Evolutionary conservation across 2,113 vertebrate species (phyloP).

Genomic region (Calidris pugnax): DNA sequence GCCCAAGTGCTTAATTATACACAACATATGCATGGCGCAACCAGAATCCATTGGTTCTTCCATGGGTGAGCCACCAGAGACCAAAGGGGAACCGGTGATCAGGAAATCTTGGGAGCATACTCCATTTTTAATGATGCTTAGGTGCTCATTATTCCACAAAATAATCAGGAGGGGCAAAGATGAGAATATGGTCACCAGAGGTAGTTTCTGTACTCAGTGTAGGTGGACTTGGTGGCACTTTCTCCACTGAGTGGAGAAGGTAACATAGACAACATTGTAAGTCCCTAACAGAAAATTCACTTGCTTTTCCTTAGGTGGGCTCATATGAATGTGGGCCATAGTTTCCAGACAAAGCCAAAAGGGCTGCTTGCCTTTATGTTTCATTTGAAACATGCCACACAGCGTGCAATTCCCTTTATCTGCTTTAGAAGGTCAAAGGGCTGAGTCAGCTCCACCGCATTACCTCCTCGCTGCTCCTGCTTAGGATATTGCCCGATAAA

Average conservation of each 20-base stretch:
- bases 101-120: not conserved
- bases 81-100: not conserved
- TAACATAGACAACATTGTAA: not conserved
- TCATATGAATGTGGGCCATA: accelerated
- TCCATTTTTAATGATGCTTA: not conserved
- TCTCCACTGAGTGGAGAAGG: not conserved
- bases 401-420: not conserved
- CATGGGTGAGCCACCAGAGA: not conserved
- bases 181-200: not conserved
- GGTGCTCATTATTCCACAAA: not conserved
- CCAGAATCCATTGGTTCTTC: not conserved
- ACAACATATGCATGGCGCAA: not conserved
- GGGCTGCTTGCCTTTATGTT: not conserved
- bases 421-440: not conserved
- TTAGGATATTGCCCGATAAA: not conserved
- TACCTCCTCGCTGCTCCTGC: not conserved
- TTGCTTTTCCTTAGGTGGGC: not conserved
- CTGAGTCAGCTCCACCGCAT: not conserved
- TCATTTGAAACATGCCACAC: not conserved
- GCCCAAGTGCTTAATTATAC: not conserved
- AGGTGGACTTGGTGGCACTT: not conserved
- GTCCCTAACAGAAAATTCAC: not conserved
- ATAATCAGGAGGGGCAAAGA: not conserved
- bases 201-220: not conserved
- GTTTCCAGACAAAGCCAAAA: not conserved